Evolutionary conservation across 2,888 invertebrate species (phyloP).

Genomic region (Biston betularia): DNA sequence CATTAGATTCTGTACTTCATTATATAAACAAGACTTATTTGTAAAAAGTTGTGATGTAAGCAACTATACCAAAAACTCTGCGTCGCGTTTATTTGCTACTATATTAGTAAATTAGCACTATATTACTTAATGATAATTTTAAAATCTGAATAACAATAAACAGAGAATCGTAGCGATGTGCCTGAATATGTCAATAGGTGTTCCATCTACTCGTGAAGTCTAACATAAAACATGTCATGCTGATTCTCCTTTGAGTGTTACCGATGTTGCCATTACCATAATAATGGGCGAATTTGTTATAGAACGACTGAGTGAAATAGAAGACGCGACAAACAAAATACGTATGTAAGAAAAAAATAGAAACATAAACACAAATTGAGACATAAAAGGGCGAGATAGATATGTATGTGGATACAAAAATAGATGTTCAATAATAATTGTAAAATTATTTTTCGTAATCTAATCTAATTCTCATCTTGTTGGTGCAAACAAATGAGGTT

Average conservation of each 20-base stretch:
- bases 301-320: conserved; percentile 28
- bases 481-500: conserved; percentile 1
- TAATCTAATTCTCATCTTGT: neutral
- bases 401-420: no score
- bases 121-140: no score
- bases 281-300: conserved; percentile 45
- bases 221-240: conserved; percentile 38
- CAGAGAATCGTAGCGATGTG: neutral
- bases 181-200: neutral
- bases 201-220: conserved; percentile 4
- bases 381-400: neutral
- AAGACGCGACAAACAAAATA: conserved; percentile 39
- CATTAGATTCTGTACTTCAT: no score
- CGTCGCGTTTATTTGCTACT: no score
- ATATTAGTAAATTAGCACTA: no score
- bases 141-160: no score
- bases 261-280: conserved; percentile 47
- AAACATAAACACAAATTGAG: conserved; percentile 23
- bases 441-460: neutral
- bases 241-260: conserved; percentile 44
- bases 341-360: conserved; percentile 8
- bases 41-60: no score
- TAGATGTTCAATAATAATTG: neutral
- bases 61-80: no score
- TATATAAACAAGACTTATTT: no score